Conservation (phyloP, 2,888 invertebrate species). For the Cloeon dipterum region DNA sequence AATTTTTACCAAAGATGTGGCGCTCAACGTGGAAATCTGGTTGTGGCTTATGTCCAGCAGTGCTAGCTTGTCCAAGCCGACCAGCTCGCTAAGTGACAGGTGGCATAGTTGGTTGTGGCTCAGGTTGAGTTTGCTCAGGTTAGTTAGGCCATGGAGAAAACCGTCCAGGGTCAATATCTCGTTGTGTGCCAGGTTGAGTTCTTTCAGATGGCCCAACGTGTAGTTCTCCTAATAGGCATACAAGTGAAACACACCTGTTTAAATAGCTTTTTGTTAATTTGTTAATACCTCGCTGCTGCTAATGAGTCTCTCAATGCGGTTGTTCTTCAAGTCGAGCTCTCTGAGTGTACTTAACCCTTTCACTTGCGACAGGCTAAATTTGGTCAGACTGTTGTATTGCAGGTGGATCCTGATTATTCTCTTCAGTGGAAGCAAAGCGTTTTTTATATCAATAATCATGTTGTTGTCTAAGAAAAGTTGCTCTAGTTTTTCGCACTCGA, state of each 20-base stretch:
- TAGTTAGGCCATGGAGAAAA: conserved; percentile 49
- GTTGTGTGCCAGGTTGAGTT: conserved; percentile 52
- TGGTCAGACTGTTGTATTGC: conserved; percentile 46
- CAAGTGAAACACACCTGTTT: too few species aligned
- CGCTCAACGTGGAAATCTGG: conserved; percentile 48
- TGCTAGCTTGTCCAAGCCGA: conserved; percentile 48
- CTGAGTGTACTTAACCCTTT: conserved; percentile 46
- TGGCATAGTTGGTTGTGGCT: conserved; percentile 50
- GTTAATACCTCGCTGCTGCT: conserved; percentile 35
- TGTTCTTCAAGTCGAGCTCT: conserved; percentile 51
- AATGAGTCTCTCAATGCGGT: conserved; percentile 39
- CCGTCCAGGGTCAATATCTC: conserved; percentile 44
- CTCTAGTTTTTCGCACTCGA: conserved; percentile 41
- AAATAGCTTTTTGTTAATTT: too few species aligned
- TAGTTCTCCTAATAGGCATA: conserved; percentile 25
- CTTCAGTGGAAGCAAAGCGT: conserved; percentile 42
- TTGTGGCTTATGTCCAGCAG: conserved; percentile 59
- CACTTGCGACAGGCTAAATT: conserved; percentile 60
- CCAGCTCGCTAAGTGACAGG: conserved; percentile 53
- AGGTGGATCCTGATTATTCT: conserved; percentile 45
- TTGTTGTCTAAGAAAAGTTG: conserved; percentile 51
- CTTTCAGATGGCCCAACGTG: too few species aligned
- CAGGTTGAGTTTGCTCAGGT: conserved; percentile 44
- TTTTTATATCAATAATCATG: conserved; percentile 42
- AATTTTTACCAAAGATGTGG: conserved; percentile 65